Base-by-base conservation (phyloP, 1,140 invertebrate species). In the Cotesia typhae region DNA sequence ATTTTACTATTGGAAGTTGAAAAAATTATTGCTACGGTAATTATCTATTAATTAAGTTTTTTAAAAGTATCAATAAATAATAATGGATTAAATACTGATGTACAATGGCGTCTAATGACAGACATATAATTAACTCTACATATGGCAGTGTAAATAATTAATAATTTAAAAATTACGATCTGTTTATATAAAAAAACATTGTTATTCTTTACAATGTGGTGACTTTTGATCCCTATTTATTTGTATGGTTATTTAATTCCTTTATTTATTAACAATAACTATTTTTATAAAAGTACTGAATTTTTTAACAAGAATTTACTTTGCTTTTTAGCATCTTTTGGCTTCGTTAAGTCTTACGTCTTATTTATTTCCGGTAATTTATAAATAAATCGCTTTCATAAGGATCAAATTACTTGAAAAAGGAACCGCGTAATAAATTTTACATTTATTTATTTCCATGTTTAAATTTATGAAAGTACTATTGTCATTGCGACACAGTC, bases 11-110 rank as follows among this genome's bases (percentile, higher is more conserved):
- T 47, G 10, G 41, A 47, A 7, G 10, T 47, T 47, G 6, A 47
- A 47, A 47, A 47, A 47, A 47, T 47, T 75, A 78, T 77, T 71
- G 41, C 20, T 73, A 72, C 72, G 70, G 73, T 61, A 76, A 73
- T 79, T 77, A 71, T 74, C 74, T 73, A 53, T 67, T 53, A 37
- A 71, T 70, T 65, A 38, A 67, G 28, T 61, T 35, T 64, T 65
- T 28, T 28, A 28, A 28, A 28, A 28, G 72, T 70, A 80, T 83
- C 55, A 87, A 85, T 86, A 87, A 87, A 85, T 85, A 85, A 79
- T 81, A 78, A 75, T 75, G 79, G 67, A 70, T 83, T 86, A 86
- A 86, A 87, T 86, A 86, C 84, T 85, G 84, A 86, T 86, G 77
- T 85, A 85, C 84, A 86, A 83, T 82, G 77, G 83, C 77, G 75